Base-by-base conservation (phyloP, 2,888 invertebrate species). In the Microctonus aethiopoides region DNA sequence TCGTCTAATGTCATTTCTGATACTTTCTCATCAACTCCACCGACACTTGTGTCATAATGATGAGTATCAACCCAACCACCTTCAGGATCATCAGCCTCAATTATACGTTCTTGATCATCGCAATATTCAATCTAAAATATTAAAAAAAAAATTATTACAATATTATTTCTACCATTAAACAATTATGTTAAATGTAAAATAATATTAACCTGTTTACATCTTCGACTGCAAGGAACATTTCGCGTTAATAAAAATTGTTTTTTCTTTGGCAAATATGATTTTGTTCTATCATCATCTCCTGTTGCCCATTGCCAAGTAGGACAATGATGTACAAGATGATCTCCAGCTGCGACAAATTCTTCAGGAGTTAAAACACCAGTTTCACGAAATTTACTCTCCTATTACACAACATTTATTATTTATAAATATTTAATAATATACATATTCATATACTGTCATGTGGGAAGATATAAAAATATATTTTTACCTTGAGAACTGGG, bases 61-160 rank as follows among this genome's bases (percentile, higher is more conserved):
- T 99, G 98, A 13, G 99, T 99, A 86, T 99, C 98, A 1, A 99
- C 97, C 99, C 99, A 99, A 29, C 98, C 98, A 62, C 97, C 97
- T 77, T 93, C 94, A 29, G 91, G 92, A 81, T 94, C 96, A 75
- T 93, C 92, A 67, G 93, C 93, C 85, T 97, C 97, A 78, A 98
- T 94, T 51, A 97, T 91, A 82, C 94, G 94, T 87, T 99, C 98
- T 81, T 96, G 93, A 62, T 95, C 94, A 77, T 94, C 93, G 78
- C 94, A 93, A 83, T 97, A 96, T 87, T 97, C 96, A 89, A 98
- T 95, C 91, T 95, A 16, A 65, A 67, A 29, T 60, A 16, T n/a
- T 10, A 36, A 36, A 65, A 66, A 34, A 41, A n/a, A 51, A 57
- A 26, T 57, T 20, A 20, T 39, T 26, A 34, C n/a, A 16, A 11